Conservation (phyloP, 2,113 vertebrate species). For the Hippocampus zosterae region DNA sequence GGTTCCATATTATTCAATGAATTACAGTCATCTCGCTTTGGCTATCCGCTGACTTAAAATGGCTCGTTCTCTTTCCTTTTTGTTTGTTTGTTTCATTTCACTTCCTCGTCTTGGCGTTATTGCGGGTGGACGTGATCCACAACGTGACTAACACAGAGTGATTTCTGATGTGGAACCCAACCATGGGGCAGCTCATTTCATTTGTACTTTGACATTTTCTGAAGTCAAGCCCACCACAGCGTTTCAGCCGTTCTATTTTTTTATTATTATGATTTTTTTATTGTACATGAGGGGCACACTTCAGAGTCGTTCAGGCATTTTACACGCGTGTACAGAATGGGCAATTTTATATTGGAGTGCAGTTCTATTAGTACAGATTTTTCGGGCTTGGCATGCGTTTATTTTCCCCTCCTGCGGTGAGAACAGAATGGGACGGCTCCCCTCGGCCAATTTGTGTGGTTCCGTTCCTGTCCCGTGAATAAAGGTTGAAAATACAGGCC, state of each 20-base stretch:
- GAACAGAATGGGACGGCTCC: slow-evolving; percentile 39
- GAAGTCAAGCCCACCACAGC: slow-evolving; percentile 16
- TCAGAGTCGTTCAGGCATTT: slow-evolving; percentile 33
- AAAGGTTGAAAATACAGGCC: slow-evolving; percentile 33
- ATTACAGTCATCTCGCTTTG: slow-evolving; percentile 41
- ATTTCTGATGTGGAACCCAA: slow-evolving; percentile 29
- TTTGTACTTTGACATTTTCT: slow-evolving; percentile 7
- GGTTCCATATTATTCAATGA: slow-evolving; percentile 65
- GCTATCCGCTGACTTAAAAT: slow-evolving; percentile 22
- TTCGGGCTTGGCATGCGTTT: slow-evolving; percentile 53
- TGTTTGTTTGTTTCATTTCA: slow-evolving; percentile 7
- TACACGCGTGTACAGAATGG: slow-evolving; percentile 38
- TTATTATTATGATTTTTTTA: slow-evolving; percentile 29
- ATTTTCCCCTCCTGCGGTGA: slow-evolving; percentile 63
- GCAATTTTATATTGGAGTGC: slow-evolving; percentile 40
- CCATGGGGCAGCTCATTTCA: slow-evolving; percentile 13
- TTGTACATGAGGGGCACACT: slow-evolving; percentile 41
- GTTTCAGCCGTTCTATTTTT: slow-evolving; percentile 19
- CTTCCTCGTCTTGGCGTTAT: slow-evolving; percentile 30
- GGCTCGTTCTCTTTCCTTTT: slow-evolving; percentile 20
- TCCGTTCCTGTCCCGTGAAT: slow-evolving; percentile 61
- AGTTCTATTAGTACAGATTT: slow-evolving; percentile 51
- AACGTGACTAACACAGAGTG: slow-evolving; percentile 6
- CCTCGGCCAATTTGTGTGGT: slow-evolving; percentile 54
- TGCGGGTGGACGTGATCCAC: slow-evolving; percentile 8